Evolutionary conservation across 2,797 vertebrate species (phyloP).

Genomic region (Squalus acanthias): DNA sequence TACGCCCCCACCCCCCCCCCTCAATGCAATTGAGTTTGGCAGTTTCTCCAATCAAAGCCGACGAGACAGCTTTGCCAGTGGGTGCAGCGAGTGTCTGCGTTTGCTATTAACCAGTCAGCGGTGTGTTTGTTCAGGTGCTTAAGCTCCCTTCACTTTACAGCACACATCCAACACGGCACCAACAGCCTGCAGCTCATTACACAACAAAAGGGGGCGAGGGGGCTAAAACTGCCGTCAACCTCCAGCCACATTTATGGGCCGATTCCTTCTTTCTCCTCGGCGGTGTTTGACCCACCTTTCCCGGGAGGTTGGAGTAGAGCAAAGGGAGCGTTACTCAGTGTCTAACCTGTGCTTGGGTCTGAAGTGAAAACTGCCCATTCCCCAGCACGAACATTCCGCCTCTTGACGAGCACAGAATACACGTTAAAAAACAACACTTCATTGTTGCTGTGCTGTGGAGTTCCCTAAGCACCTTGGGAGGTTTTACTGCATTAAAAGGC

Average conservation of each 20-base stretch:
- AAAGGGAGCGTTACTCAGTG: neutral
- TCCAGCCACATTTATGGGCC: neutral
- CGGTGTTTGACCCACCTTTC: neutral
- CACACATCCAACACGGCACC: neutral
- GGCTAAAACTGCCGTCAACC: neutral
- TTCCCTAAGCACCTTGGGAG: neutral
- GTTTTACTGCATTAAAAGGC: neutral
- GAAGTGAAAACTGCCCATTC: neutral
- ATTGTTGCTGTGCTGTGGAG: neutral
- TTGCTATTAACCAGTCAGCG: neutral
- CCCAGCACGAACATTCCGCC: neutral
- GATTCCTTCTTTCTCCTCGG: neutral
- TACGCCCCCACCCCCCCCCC: no score
- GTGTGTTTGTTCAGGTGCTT: conserved; percentile 14
- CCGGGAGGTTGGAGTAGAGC: neutral
- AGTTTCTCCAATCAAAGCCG: neutral
- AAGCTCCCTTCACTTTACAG: neutral
- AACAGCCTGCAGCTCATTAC: no score
- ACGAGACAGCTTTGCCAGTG: neutral
- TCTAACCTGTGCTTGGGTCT: neutral
- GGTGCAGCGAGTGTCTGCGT: neutral
- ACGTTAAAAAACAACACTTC: neutral
- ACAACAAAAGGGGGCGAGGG: no score
- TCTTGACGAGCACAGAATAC: no score
- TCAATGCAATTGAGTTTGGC: neutral